Evolutionary conservation across 2,888 invertebrate genomes (phyloP).

Genomic region (Pristionchus japonicus): DNA sequence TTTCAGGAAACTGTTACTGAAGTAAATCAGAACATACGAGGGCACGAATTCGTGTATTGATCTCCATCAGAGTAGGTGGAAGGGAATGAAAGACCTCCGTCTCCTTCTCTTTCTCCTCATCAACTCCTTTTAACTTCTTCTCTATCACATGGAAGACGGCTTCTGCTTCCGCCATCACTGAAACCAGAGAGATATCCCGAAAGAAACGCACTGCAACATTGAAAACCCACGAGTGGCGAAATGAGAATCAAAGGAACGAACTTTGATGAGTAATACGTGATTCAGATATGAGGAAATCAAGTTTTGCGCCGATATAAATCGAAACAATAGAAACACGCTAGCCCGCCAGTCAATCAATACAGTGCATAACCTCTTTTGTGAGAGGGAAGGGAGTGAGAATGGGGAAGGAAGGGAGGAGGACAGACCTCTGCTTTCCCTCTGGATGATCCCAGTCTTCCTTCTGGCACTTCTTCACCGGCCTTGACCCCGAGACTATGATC

Average conservation of each 20-base stretch:
- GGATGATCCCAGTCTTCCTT: neutral
- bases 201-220: neutral
- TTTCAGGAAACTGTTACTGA: too few relatives aligned
- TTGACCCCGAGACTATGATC: neutral
- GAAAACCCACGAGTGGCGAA: neutral
- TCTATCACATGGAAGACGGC: neutral
- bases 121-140: too few relatives aligned
- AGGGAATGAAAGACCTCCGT: neutral
- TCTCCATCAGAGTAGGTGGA: neutral
- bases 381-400: neutral
- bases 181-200: neutral
- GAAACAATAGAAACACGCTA: neutral
- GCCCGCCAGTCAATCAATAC: neutral
- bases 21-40: neutral
- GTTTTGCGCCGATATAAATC: neutral
- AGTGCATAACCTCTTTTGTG: neutral
- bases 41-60: neutral
- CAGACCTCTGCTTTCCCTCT: neutral
- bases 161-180: neutral
- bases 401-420: neutral
- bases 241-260: neutral
- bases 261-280: neutral
- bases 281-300: neutral
- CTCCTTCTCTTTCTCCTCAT: neutral
- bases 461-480: neutral